Conservation (phyloP, 2,797 vertebrate genomes). For the Falco rusticolus region DNA sequence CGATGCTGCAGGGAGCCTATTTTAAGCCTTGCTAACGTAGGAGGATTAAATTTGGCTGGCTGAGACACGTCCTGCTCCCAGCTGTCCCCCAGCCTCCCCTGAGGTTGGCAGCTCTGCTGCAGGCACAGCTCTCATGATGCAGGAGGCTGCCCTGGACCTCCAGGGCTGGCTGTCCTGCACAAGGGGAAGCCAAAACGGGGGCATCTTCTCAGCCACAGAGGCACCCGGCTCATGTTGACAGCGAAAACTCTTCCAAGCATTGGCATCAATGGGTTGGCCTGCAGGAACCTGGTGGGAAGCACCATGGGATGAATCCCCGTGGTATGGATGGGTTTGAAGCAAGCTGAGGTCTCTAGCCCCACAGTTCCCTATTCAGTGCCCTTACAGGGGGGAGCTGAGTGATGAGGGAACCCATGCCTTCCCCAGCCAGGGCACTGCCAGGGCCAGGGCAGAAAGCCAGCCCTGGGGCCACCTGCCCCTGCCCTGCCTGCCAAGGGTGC, state of each 20-base stretch:
- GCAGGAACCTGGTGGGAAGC: not conserved
- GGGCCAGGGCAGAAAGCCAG: not conserved
- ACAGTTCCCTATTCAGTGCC: accelerated
- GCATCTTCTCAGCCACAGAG: not conserved
- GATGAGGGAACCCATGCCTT: not conserved
- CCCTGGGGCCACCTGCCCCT: not conserved
- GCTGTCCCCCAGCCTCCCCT: slow-evolving; percentile 71
- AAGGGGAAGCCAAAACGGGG: not conserved
- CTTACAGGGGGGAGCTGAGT: too few relatives aligned
- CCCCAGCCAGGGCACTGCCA: not conserved
- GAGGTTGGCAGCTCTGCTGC: slow-evolving; percentile 58
- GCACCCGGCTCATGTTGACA: accelerated
- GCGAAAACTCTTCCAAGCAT: not conserved
- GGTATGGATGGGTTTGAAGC: not conserved
- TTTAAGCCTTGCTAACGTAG: slow-evolving; percentile 73
- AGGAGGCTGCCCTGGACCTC: not conserved
- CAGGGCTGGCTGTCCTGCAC: not conserved
- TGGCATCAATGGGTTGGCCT: not conserved
- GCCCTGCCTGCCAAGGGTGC: not conserved
- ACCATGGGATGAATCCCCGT: accelerated
- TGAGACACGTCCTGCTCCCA: slow-evolving; percentile 74
- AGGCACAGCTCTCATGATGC: not conserved
- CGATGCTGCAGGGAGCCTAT: slow-evolving; percentile 67
- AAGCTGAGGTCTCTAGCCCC: not conserved
- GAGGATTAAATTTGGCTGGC: slow-evolving; percentile 74